Evolutionary conservation across 2,888 invertebrate species (phyloP), one percentile per base, ranked within the genome.

Genomic region (Mayetiola destructor): DNA sequence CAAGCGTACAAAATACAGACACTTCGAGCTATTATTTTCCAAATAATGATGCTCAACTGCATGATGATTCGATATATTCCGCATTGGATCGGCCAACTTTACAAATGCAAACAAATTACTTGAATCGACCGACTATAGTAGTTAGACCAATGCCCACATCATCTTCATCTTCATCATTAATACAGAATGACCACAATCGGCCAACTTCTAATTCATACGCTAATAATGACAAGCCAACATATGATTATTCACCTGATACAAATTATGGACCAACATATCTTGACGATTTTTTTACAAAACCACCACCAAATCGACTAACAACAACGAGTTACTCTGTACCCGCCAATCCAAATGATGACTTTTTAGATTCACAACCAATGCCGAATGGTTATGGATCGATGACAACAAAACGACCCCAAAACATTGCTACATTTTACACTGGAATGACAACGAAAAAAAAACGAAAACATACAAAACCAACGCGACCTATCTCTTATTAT

Each of bases 311-410:
- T 16, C 16, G n/a, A 3, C 29, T 29, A 32, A 61, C 61, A 10
- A 60, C 61, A 5, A 61, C 61, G 32, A 62, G 58, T 40, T 58
- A 61, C 23, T 14, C n/a, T 10, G 32, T 53, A 18, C 32, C 29
- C 29, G n/a, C 16, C n/a, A 3, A 6, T 16, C 37, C 53, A 6
- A 58, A 54, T 2, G 55, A 61, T 4, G 59, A 60, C 14, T 55
- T 55, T 4, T 60, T 57, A 37, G 57, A 64, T 27, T 70, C 71
- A 0, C 69, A 67, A 59, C 71, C 70, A 18, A 71, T 8, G 4
- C 14, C 16, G 2, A 20, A 9, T 52, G 29, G 29, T 6, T 54
- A 20, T 35, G 29, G 48, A 2, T 27, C 48, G 8, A 5, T 48
- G 16, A 55, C 36, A 23, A 55, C 35, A 55, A 32, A 36, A 40